Base-by-base conservation (phyloP, 2,888 invertebrate species). In the Eupithecia abbreviata region DNA sequence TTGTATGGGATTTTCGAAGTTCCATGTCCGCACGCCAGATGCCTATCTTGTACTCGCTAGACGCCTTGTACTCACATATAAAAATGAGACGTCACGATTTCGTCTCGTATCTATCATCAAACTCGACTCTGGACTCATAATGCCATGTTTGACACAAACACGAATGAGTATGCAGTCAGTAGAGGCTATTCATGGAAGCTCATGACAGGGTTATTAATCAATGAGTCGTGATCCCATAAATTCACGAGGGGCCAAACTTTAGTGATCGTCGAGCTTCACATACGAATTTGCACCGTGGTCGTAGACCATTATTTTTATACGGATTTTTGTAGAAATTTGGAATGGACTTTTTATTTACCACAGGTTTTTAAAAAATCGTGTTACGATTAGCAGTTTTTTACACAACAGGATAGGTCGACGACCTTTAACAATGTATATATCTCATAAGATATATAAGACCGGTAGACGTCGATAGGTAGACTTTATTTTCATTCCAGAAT, bases 181-280 rank as follows among this genome's bases (percentile, higher is more conserved):
- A 70, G 58, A 42, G 47, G 51, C 70, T 82, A 83, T 84, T 83
- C 82, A 84, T 80, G 82, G 81, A 79, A 81, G 77, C 82, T 79
- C 74, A 76, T 77, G 81, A 75, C 79, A 74, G 77, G 73, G 82
- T 81, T 82, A 85, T 85, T 84, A 82, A 84, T 84, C 83, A 85
- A 81, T 79, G 82, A 83, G 80, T 80, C 78, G 78, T 80, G 80
- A 77, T 76, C 74, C 80, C 79, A 76, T 82, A 80, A 80, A 84
- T 82, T 79, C 80, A 55, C 79, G 75, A 80, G 78, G 81, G 75
- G 73, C 67, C 76, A 72, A 82, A 82, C 77, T 82, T 81, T 73
- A 75, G 81, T 80, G 77, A 79, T 77, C 80, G 79, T 73, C 71
- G 67, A 79, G 77, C 75, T 77, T 79, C 77, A n/a, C n/a, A 45